Base-by-base conservation (phyloP, 2,888 invertebrate genomes). In the Drosophila affinis region DNA sequence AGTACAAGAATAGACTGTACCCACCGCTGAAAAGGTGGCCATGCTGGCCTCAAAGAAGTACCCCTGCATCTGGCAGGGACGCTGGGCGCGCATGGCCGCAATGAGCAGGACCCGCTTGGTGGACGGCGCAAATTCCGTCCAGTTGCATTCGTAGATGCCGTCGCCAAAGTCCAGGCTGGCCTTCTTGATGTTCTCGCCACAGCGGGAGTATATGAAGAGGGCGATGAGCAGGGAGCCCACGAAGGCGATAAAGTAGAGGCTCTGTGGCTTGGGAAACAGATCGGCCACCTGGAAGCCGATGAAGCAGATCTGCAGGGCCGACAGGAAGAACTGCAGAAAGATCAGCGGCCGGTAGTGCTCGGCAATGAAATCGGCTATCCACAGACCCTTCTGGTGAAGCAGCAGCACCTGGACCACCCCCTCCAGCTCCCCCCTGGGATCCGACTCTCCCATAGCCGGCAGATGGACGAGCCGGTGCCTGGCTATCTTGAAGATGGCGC, bases 31-130 rank as follows among this genome's bases (percentile, higher is more conserved):
- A 29, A 83, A 83, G 9, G 81, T 83, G 14, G 74, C 81, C 81
- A 79, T 81, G 63, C 79, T 83, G 9, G 81, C 70, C 55, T 79
- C 81, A 14, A 81, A 71, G 34, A 81, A 72, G 46, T 78, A 81
- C 0, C 81, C 83, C 9, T 67, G 63, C 24, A 81, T 74, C 59
- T 76, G 78, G 27, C 83, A 79, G 0, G 81, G 78, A 0, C 49
- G 48, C 49, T 81, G 81, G 6, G 81, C 76, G 0, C 81, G 81
- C 76, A 79, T 79, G 9, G 64, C 61, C 47, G 68, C 67, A 1
- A 81, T 21, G 7, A 79, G 47, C 12, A 81, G 67, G 0, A 53
- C 59, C 9, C 47, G 52, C 32, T 48, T 72, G 27, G 79, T 81
- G 21, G 74, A 29, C 2, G 60, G 62, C 0, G 72, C 39, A 44